Percentiles rank a stretch among this genome's conserved stretches.
Conservation (phyloP, 2,888 invertebrate species). For the Prosapia bicincta region DNA sequence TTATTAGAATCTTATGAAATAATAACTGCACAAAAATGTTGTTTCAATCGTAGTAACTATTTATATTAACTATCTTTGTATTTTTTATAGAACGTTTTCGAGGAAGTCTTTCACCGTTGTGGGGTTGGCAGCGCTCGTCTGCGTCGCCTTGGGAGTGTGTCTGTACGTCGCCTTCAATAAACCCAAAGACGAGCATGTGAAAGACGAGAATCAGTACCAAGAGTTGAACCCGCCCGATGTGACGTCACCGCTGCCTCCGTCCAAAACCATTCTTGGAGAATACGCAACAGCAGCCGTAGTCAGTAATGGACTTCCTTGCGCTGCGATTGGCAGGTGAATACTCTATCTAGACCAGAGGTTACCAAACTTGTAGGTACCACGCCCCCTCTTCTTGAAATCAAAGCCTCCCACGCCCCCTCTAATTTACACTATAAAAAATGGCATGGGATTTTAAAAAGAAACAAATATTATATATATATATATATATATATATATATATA, state of each 20-base stretch:
- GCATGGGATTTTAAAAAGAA: too few species aligned
- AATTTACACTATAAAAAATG: too few species aligned
- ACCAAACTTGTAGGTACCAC: too few species aligned
- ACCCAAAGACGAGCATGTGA: background rate
- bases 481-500: too few species aligned
- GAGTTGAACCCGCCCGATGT: constrained; percentile 6
- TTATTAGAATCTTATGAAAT: too few species aligned
- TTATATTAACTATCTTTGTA: too few species aligned
- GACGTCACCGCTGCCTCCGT: constrained; percentile 27
- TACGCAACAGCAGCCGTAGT: constrained; percentile 44
- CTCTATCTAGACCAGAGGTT: too few species aligned
- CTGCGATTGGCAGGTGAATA: constrained; percentile 44
- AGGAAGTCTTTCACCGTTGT: background rate
- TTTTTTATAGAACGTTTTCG: background rate
- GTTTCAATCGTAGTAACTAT: too few species aligned
- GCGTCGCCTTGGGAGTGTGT: background rate
- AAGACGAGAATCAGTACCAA: background rate
- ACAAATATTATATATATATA: too few species aligned
- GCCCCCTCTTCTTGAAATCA: too few species aligned
- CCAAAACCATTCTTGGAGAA: constrained; percentile 33
- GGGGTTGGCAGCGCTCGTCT: background rate
- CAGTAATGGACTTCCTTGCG: constrained; percentile 46
- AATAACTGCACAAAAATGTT: too few species aligned
- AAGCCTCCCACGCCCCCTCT: too few species aligned
- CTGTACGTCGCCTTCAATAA: background rate